phyloP scores from a whole-genome alignment of 2,888 invertebrate species.

The Thymelicus sylvestris region DNA sequence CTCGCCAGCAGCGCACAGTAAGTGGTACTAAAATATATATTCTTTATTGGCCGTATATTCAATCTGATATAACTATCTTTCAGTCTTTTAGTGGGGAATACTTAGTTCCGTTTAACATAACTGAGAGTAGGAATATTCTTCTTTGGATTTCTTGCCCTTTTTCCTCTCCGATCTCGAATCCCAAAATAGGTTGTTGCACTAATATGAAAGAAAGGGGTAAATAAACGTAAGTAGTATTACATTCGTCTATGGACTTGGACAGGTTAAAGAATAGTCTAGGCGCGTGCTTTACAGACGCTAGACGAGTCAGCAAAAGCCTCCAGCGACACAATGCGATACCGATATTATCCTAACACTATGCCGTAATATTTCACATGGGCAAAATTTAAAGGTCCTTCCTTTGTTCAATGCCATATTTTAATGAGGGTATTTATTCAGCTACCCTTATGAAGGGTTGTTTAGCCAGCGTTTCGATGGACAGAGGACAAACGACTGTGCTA shows the following conservation, averaged over 20 bases:
- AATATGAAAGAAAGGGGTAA: too few species aligned
- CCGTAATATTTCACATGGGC: constrained; percentile 13
- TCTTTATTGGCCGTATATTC: not conserved
- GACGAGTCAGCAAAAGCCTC: too few species aligned
- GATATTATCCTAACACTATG: not conserved
- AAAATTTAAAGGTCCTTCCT: constrained; percentile 18
- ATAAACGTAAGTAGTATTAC: too few species aligned
- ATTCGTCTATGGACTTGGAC: too few species aligned
- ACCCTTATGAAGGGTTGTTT: constrained; percentile 27
- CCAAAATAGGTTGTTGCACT: too few species aligned
- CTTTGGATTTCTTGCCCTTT: too few species aligned
- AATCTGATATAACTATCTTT: not conserved
- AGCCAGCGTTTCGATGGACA: not conserved
- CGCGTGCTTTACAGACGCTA: too few species aligned
- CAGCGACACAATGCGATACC: too few species aligned
- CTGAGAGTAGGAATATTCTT: too few species aligned
- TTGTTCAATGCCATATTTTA: constrained; percentile 26
- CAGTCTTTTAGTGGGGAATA: not conserved
- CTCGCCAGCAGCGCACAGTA: not conserved
- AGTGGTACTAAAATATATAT: not conserved
- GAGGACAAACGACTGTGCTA: not conserved
- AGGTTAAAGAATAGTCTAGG: too few species aligned
- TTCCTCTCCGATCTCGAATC: too few species aligned
- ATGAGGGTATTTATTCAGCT: constrained; percentile 26
- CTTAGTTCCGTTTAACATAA: too few species aligned